A percentile compares a stretch with the other conserved stretches of the same genome.
Evolutionary conservation across 1,140 invertebrate species (phyloP).

Genomic region (Cherax destructor): DNA sequence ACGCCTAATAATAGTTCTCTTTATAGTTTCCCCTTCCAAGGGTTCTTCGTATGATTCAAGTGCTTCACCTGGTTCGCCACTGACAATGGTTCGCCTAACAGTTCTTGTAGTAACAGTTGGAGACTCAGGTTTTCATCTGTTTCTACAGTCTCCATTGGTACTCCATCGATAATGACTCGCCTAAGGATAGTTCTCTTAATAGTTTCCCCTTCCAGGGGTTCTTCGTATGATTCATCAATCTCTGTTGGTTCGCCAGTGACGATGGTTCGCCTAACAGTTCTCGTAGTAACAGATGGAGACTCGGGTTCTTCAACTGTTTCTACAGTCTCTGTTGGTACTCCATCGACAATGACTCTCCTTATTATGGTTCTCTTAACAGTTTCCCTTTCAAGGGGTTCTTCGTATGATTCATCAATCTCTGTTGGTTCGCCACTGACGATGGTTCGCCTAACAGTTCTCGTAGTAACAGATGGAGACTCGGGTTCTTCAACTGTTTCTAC

Average conservation of each 20-base stretch:
- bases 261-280: background rate
- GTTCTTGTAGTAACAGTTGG: background rate
- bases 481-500: conserved; percentile 2
- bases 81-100: background rate
- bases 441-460: background rate
- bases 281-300: conserved; percentile 8
- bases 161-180: background rate
- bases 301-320: background rate
- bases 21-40: conserved; percentile 9
- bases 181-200: background rate
- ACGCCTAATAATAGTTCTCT: conserved; percentile 2
- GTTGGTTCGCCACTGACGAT: conserved; percentile 8
- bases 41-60: conserved; percentile 16
- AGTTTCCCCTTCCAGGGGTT: background rate
- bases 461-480: conserved; percentile 9
- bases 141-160: background rate
- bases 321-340: conserved; percentile 11
- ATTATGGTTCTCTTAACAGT: conserved; percentile 35
- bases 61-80: conserved; percentile 15
- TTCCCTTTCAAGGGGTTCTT: conserved; percentile 10
- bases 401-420: conserved; percentile 26
- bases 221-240: conserved; percentile 17
- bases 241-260: conserved; percentile 10
- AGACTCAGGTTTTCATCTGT: background rate
- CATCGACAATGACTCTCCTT: conserved; percentile 2